Base-by-base conservation (phyloP, 2,797 vertebrate genomes). In the Sphenopsis melanotis region DNA sequence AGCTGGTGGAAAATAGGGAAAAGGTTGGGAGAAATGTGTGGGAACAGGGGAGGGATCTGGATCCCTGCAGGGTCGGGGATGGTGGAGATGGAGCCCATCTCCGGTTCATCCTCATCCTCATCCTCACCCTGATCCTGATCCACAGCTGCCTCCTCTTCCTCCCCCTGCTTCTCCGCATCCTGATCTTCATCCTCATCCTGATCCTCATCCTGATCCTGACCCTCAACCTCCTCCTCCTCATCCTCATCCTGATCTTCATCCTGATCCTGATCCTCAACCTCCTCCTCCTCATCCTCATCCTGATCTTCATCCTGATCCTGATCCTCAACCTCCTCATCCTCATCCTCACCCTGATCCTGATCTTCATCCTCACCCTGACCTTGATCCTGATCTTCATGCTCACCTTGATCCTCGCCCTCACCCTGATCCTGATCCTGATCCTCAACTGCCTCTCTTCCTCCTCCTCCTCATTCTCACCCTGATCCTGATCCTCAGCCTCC, bases 191-290 rank as follows among this genome's bases (percentile, higher is more conserved):
- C 22, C 27, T 34, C 34, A 13, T 39, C 37, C 12, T 44, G 7
- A 19, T 10, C 32, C 2, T 46, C 2, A 4, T 16, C 17, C 19
- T 34, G 3, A 46, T 14, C 23, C 2, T 32, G 12, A 47, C 9
- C 46, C 14, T 47, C 2, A 3, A 3, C 47, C 19, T 29, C 2
- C 21, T 21, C 37, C 19, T 26, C 23, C 3, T 15, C 12, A 8
- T 11, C 20, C 20, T 47, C 9, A 15, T 23, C n/a, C 8, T 64
- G 4, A 6, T 9, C 61, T 11, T 42, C 10, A 24, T 12, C 26
- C 19, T 34, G 3, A 46, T 14, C 23, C 2, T 32, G 12, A 47
- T 15, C 46, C 14, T 47, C 2, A 3, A 3, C 47, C 19, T 29
- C 2, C 21, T 21, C 37, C 19, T 26, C 23, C 12, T 26, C 4